Evolutionary conservation across 2,113 vertebrate species (phyloP), one percentile per base, ranked within the genome.

Genomic region (Trichechus manatus): DNA sequence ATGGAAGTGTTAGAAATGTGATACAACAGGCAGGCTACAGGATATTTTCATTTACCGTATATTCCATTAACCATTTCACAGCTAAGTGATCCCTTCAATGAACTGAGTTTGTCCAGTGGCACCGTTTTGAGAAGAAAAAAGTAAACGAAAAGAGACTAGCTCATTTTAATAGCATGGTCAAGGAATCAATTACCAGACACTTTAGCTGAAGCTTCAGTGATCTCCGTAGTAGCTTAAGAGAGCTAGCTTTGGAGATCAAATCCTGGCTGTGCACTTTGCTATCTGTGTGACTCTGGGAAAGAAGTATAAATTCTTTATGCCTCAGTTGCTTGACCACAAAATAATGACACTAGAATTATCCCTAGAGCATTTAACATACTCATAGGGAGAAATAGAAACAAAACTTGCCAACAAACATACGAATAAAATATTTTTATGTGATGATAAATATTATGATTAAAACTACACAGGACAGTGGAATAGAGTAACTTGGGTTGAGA

Each of bases 31-130:
- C 39, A 93, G 29, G n/a, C 33, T 14, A 47, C 0, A 94, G 10
- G 5, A 59, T 80, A 11, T 70, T 94, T 83, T 68, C 10, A 77
- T 64, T 72, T 42, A 47, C 22, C 2, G 59, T 47, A 2, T 79
- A 88, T 70, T 81, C 72, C 81, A 14, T 63, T 92, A 96, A 94
- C 63, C 29, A 36, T 79, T 82, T 63, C 87, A 63, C n/a, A 91
- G 19, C 13, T 50, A 63, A 33, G 15, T 25, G 56, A 61, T 0
- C 19, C 2, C 39, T 89, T 59, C 74, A n/a, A 9, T 31, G 56
- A 90, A 64, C 31, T 80, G 13, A 61, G 42, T 87, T 92, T 86
- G 4, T 83, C 56, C 63, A 25, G 0, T 75, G 23, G 0, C 6
- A 68, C 6, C n/a, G 29, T 9, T 94, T 87, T 89, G 66, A 42